Percentiles rank a stretch among this genome's conserved stretches.
These are phyloP conservation scores for Selene dorsalis DNA, from an alignment of 2,797 vertebrate species.

Conservation along the genomic window DNA sequence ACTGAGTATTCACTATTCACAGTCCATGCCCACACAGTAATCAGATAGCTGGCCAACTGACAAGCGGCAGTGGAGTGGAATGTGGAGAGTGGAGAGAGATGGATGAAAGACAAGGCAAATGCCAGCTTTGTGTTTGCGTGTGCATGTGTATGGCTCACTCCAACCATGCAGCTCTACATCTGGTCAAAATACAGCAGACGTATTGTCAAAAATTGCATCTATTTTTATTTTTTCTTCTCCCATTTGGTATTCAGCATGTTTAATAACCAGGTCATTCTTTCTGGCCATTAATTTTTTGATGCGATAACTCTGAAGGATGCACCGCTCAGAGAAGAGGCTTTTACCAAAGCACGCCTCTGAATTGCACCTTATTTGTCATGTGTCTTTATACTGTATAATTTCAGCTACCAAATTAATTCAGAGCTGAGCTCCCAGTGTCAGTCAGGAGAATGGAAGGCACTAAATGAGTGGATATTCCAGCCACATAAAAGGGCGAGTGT, in stretches of 20 bases:
- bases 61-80: slow-evolving; percentile 66
- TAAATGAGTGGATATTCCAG: slow-evolving; percentile 73
- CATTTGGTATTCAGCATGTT: slow-evolving; percentile 58
- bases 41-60: slow-evolving; percentile 73
- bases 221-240: slow-evolving; percentile 11
- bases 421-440: slow-evolving; percentile 60
- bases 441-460: slow-evolving; percentile 64
- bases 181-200: slow-evolving; percentile 25
- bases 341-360: slow-evolving; percentile 41
- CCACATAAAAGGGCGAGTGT: slow-evolving; percentile 65
- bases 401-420: slow-evolving; percentile 66
- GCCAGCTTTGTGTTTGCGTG: slow-evolving; percentile 54
- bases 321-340: slow-evolving; percentile 41
- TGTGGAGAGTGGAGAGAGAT: slow-evolving; percentile 61
- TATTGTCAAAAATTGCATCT: slow-evolving; percentile 58
- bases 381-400: slow-evolving; percentile 76
- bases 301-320: slow-evolving; percentile 57
- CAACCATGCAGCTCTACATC: slow-evolving; percentile 29
- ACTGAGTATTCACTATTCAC: slow-evolving; percentile 74
- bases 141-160: slow-evolving; percentile 36
- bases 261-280: slow-evolving; percentile 64
- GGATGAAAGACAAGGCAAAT: slow-evolving; percentile 76
- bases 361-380: slow-evolving; percentile 74
- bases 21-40: slow-evolving; percentile 66
- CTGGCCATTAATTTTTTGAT: slow-evolving; percentile 59